phyloP scores from a whole-genome alignment of 2,888 invertebrate species.

The Trimorus sp. region DNA sequence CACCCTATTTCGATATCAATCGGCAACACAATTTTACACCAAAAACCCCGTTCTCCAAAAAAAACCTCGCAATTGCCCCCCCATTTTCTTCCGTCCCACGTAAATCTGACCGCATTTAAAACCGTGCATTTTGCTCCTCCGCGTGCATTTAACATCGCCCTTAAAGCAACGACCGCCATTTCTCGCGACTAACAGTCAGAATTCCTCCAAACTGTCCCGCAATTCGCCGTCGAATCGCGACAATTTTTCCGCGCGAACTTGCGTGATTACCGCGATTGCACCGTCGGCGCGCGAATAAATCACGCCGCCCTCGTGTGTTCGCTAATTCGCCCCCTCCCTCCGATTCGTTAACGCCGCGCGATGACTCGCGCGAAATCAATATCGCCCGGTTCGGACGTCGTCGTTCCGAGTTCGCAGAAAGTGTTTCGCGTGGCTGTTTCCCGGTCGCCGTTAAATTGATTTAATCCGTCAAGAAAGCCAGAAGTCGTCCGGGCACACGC shows the following conservation, averaged over 20 bases:
- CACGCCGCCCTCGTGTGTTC: conserved; percentile 12
- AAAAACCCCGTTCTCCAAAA: too few species aligned
- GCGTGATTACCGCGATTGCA: conserved; percentile 53
- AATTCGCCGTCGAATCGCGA: background rate
- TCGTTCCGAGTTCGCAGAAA: too few species aligned
- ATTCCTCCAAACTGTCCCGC: too few species aligned
- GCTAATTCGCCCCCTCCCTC: background rate
- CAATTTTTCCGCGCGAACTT: conserved; percentile 46
- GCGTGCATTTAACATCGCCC: too few species aligned
- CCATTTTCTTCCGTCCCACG: too few species aligned
- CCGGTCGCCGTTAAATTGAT: conserved; percentile 51
- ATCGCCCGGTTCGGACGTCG: conserved; percentile 16
- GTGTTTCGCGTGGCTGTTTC: conserved; percentile 40
- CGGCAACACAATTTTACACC: too few species aligned
- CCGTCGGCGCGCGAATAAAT: conserved; percentile 49
- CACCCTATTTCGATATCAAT: too few species aligned
- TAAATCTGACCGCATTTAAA: too few species aligned
- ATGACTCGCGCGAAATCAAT: conserved; percentile 57
- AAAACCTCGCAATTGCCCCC: too few species aligned
- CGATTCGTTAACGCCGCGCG: conserved; percentile 50
- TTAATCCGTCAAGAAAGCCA: conserved; percentile 57
- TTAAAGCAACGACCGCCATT: too few species aligned
- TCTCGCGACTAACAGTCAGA: too few species aligned
- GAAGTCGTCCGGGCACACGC: conserved; percentile 49
- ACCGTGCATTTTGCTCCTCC: too few species aligned